Evolutionary conservation across 2,888 invertebrate genomes (phyloP).

Genomic region (Napeogenes inachia): DNA sequence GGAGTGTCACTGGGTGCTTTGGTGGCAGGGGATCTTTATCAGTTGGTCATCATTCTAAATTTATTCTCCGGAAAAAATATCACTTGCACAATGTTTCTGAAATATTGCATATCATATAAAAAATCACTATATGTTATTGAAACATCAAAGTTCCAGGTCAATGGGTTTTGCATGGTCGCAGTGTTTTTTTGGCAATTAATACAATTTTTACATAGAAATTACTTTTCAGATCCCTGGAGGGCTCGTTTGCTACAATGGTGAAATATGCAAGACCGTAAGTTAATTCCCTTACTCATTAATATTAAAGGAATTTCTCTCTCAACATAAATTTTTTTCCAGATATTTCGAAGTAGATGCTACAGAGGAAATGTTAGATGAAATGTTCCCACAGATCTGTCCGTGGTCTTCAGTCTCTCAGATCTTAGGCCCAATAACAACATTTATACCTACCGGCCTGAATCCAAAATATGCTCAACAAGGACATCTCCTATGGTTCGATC

Average conservation of each 20-base stretch:
- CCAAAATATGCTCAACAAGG: constrained; percentile 80
- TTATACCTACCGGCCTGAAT: constrained; percentile 85
- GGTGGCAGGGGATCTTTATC: constrained; percentile 16
- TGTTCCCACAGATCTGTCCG: constrained; percentile 88
- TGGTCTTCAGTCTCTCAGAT: constrained; percentile 77
- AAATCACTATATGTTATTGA: neutral
- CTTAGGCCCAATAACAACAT: constrained; percentile 82
- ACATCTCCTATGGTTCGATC: constrained; percentile 87
- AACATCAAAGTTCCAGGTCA: constrained; percentile 9
- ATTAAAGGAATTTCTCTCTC: no score
- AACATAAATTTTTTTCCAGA: constrained; percentile 49
- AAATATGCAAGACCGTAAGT: constrained; percentile 74
- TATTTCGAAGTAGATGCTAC: constrained; percentile 86
- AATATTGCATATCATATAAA: neutral
- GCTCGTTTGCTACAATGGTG: constrained; percentile 60
- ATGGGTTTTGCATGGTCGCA: constrained; percentile 22
- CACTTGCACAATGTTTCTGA: constrained; percentile 5
- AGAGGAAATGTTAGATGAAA: constrained; percentile 90
- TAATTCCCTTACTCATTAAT: neutral
- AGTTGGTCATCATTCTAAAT: constrained; percentile 24
- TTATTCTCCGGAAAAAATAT: constrained; percentile 10
- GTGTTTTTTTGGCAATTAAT: neutral
- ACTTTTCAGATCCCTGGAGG: constrained; percentile 57
- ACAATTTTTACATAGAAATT: constrained; percentile 7
- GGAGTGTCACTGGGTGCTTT: constrained; percentile 25